phyloP scores from a whole-genome alignment of 2,888 invertebrate genomes.

The Odiellus spinosus region DNA sequence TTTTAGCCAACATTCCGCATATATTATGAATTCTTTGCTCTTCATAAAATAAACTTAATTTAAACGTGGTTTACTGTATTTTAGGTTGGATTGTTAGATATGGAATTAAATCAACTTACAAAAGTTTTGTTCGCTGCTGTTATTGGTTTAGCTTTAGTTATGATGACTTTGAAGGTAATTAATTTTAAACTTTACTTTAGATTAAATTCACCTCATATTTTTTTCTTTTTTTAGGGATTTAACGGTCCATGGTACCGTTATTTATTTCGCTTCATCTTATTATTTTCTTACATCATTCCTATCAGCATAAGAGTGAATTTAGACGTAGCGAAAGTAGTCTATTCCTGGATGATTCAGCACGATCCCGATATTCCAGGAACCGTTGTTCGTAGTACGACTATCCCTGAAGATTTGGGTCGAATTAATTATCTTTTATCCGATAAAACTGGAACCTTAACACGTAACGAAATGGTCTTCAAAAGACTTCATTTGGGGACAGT shows the following conservation, averaged over 20 bases:
- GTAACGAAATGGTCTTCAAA: constrained; percentile 97
- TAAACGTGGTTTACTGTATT: constrained; percentile 15
- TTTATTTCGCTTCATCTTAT: constrained; percentile 84
- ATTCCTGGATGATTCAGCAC: constrained; percentile 88
- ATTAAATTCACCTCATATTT: not conserved
- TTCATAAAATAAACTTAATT: no score
- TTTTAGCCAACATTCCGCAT: no score
- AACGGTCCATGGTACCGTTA: constrained; percentile 92
- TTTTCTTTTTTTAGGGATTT: constrained; percentile 46
- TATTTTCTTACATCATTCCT: constrained; percentile 98
- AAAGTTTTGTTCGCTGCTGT: constrained; percentile 66
- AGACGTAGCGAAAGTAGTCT: constrained; percentile 96
- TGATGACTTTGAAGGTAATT: constrained; percentile 72
- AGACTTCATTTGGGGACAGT: constrained; percentile 86
- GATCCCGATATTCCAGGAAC: constrained; percentile 87
- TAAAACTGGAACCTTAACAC: constrained; percentile 95
- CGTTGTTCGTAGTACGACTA: constrained; percentile 91
- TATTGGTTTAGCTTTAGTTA: constrained; percentile 69
- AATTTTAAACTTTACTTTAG: constrained; percentile 6
- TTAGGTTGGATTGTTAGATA: constrained; percentile 63
- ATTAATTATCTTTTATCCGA: constrained; percentile 93
- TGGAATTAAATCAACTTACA: constrained; percentile 91
- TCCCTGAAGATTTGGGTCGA: constrained; percentile 92
- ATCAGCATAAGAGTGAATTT: constrained; percentile 94
- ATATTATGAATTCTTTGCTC: no score